phyloP scores from a whole-genome alignment of 2,113 vertebrate genomes.

The Urocynchramus pylzowi region DNA sequence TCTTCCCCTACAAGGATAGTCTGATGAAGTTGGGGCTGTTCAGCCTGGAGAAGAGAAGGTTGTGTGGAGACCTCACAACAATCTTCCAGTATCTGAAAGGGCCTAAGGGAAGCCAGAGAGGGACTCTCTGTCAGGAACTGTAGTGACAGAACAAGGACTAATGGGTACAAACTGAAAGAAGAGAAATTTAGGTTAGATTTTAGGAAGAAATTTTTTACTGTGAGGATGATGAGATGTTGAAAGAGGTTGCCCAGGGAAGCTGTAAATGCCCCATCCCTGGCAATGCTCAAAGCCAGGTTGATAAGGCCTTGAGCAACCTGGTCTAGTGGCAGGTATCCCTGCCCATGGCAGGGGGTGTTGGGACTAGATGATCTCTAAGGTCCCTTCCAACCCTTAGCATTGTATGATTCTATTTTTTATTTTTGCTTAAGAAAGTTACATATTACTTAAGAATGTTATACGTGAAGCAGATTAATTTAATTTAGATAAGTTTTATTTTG shows the following conservation, averaged over 20 bases:
- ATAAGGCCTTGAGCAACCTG: background rate
- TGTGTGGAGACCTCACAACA: background rate
- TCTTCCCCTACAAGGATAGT: background rate
- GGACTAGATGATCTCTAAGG: background rate
- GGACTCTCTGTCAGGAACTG: background rate
- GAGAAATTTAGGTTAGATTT: background rate
- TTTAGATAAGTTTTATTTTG: background rate
- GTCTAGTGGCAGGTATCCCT: background rate
- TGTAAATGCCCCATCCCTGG: background rate
- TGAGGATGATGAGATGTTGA: background rate
- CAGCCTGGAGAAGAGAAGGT: background rate
- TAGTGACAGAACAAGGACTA: background rate
- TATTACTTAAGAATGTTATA: background rate
- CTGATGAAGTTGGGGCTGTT: background rate
- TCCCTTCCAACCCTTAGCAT: background rate
- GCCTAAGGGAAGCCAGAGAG: background rate
- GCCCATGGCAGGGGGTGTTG: fast-evolving
- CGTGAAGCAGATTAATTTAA: background rate
- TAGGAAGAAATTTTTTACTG: background rate
- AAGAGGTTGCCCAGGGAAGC: background rate
- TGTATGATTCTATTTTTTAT: background rate
- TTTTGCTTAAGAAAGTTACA: background rate
- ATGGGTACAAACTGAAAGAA: background rate
- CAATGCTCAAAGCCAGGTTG: background rate
- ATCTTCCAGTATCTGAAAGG: background rate